These are phyloP conservation scores for Apamea sordens DNA, from an alignment of 2,888 invertebrate genomes.

Conservation along the genomic window DNA sequence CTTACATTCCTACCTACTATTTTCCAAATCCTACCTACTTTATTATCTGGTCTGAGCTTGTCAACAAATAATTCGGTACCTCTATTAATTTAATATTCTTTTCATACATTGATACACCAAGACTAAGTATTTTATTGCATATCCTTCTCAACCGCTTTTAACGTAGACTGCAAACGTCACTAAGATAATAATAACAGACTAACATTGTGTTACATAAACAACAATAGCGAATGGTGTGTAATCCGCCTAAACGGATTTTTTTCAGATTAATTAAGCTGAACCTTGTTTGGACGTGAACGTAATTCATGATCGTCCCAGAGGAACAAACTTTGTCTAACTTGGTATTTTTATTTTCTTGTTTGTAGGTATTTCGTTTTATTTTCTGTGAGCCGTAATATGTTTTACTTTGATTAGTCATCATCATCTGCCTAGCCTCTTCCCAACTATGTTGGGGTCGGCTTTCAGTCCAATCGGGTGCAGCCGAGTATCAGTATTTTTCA, in stretches of 20 bases:
- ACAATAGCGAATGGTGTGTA: constrained; percentile 27
- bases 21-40: background rate
- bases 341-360: constrained; percentile 49
- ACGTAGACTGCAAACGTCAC: background rate
- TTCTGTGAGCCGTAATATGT: background rate
- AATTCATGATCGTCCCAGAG: constrained; percentile 74
- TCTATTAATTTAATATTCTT: background rate
- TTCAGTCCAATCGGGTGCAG: too few species aligned
- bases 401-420: background rate
- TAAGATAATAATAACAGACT: too few species aligned
- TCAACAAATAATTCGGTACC: too few species aligned
- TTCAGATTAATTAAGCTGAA: constrained; percentile 81
- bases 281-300: constrained; percentile 73
- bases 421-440: too few species aligned
- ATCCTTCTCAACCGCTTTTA: background rate
- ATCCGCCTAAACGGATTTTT: constrained; percentile 68
- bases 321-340: constrained; percentile 67
- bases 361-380: background rate
- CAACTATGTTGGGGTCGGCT: too few species aligned
- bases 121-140: background rate
- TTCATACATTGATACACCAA: background rate
- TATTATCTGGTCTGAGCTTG: background rate
- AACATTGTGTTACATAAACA: background rate
- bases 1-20: background rate
- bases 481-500: too few species aligned